Conservation (phyloP, 2,113 vertebrate genomes). For the Brachypodius melanocephalos region DNA sequence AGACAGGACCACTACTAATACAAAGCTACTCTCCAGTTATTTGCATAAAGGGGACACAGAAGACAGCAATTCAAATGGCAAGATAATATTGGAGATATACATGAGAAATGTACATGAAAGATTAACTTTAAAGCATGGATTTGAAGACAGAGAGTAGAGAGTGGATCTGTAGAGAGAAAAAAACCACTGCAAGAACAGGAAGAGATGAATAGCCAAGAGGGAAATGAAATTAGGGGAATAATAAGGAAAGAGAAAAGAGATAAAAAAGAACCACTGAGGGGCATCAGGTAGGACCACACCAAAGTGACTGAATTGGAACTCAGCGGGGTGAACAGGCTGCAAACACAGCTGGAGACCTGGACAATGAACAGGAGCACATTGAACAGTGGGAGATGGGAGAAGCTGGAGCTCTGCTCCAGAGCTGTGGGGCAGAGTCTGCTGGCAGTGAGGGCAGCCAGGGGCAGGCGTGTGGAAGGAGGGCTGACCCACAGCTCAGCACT, state of each 20-base stretch:
- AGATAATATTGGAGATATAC: background rate
- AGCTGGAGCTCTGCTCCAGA: background rate
- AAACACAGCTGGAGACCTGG: background rate
- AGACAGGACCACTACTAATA: background rate
- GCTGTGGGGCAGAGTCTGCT: background rate
- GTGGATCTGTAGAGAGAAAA: background rate
- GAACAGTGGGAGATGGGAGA: background rate
- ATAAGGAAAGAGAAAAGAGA: background rate
- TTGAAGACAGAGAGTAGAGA: background rate
- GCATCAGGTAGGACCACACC: background rate
- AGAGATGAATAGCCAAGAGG: background rate
- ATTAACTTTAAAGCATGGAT: background rate
- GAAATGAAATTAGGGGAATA: background rate
- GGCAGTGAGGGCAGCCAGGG: background rate
- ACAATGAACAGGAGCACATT: background rate
- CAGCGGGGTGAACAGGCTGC: background rate
- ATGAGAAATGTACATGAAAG: background rate
- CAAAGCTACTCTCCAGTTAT: background rate
- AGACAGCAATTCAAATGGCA: background rate
- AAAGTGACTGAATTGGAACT: background rate
- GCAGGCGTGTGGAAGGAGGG: rapidly evolving
- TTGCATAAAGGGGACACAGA: background rate
- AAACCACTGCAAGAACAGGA: background rate
- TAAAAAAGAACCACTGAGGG: background rate
- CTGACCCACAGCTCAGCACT: background rate